A percentile compares a stretch with the other conserved stretches of the same genome.
phyloP scores from a whole-genome alignment of 2,888 invertebrate genomes.

The Sabatieria punctata region DNA sequence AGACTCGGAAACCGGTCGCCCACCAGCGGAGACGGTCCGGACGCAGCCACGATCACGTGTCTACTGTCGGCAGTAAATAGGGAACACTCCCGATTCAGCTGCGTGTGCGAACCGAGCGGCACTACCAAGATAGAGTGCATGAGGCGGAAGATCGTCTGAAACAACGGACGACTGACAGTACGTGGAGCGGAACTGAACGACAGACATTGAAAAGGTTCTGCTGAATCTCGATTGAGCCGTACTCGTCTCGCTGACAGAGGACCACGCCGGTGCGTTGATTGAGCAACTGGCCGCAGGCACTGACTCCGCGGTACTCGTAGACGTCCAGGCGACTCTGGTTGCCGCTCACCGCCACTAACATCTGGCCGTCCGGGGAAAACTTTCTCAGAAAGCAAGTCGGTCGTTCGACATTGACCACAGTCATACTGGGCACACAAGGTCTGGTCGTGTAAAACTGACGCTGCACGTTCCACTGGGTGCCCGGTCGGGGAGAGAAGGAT shows the following conservation, averaged over 20 bases:
- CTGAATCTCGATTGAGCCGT: not conserved
- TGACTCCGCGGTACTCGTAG: constrained; percentile 31
- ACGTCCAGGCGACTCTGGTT: constrained; percentile 1
- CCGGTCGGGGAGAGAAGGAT: too few relatives aligned
- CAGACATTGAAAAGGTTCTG: not conserved
- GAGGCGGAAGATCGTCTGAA: constrained; percentile 32
- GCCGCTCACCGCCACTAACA: constrained; percentile 32
- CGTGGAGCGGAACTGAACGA: not conserved
- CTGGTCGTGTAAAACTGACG: not conserved
- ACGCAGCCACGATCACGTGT: constrained; percentile 25
- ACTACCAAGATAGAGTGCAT: constrained; percentile 62
- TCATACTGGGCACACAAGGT: constrained; percentile 71
- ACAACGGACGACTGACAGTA: too few relatives aligned
- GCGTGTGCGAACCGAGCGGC: constrained; percentile 44
- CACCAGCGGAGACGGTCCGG: not conserved
- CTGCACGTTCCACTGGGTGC: too few relatives aligned
- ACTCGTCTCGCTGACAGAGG: not conserved
- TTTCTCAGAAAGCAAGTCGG: constrained; percentile 82
- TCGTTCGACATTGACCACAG: constrained; percentile 74
- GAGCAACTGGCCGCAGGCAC: constrained; percentile 55
- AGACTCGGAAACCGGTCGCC: constrained; percentile 50
- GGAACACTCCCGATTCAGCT: constrained; percentile 81
- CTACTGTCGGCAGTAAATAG: constrained; percentile 73
- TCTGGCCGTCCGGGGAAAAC: constrained; percentile 78
- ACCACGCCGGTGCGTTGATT: constrained; percentile 28